Base-by-base conservation (phyloP, 1,140 invertebrate genomes). In the Drosophila pseudoobscura region DNA sequence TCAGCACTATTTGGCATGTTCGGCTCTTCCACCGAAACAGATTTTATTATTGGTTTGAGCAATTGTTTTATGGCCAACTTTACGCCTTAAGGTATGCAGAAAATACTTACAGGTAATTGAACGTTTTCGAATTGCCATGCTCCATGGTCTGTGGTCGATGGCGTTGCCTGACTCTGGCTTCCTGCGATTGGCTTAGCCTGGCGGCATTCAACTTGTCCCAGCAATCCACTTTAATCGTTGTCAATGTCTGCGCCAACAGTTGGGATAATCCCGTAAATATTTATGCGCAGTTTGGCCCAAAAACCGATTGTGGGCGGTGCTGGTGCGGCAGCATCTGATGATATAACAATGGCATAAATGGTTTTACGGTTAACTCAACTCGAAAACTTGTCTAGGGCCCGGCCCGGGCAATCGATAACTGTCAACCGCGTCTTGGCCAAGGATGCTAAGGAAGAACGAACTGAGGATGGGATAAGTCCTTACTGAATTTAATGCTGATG, bases 181-280 rank as follows among this genome's bases (percentile, higher is more conserved):
- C 9, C 62, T 22, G 9, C 22, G 22, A 63, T 11, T 56, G 44
- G 31, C 17, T 17, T 17, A 17, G 17, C 17, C 17, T 17, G 17
- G 17, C 17, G 17, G 17, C 17, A 17, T 17, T 17, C 17, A 39
- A 51, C 29, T 63, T 73, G 57, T 39, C 20, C 39, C 22, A 41
- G 17, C 58, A 61, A 75, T 76, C 57, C 54, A 58, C 45, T 76
- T 76, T 80, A 80, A 76, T 76, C 72, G 57, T 54, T 54, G 13
- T 53, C 62, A 80, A 80, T 76, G 63, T 46, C 65, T 77, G 61
- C 52, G 54, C 50, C 50, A 76, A 66, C 66, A 76, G 66, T 77
- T 63, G 41, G 72, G 59, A 57, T 80, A 76, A 76, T 62, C 66
- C 66, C 61, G 61, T 59, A 72, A 80, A 80, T 80, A 80, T 80